A percentile compares a stretch with the other conserved stretches of the same genome.
phyloP scores from a whole-genome alignment of 2,888 invertebrate genomes.

The Limulus polyphemus region DNA sequence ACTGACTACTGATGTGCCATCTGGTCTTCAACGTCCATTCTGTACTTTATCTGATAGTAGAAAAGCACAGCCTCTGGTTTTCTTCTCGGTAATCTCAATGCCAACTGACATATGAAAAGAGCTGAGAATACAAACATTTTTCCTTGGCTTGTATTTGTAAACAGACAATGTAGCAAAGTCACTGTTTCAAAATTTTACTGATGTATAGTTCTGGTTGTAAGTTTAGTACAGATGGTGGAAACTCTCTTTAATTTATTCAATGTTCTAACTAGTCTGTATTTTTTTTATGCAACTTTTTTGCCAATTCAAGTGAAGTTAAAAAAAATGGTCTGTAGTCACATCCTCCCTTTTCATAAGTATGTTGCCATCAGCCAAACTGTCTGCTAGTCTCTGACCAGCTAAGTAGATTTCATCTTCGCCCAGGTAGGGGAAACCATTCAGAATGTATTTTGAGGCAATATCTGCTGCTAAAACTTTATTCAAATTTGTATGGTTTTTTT shows the following conservation, averaged over 20 bases:
- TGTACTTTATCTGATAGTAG: constrained; percentile 5
- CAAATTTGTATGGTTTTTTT: constrained; percentile 4
- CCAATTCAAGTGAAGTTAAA: constrained; percentile 4
- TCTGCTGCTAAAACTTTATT: constrained; percentile 5
- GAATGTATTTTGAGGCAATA: constrained; percentile 4
- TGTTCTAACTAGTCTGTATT: too few relatives aligned
- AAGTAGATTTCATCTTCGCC: constrained; percentile 1
- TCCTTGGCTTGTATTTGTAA: neutral
- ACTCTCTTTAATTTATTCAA: too few relatives aligned
- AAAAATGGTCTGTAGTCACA: constrained; percentile 1
- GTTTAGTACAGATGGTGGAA: too few relatives aligned
- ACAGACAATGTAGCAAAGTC: neutral
- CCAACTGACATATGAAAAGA: too few relatives aligned
- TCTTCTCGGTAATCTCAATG: too few relatives aligned
- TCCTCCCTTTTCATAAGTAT: neutral
- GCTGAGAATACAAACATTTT: constrained; percentile 1
- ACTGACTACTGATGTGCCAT: constrained; percentile 4
- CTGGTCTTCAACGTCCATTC: constrained; percentile 4
- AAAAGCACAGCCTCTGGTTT: neutral
- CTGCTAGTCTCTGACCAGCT: neutral
- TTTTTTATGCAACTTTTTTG: too few relatives aligned
- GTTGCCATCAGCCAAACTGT: constrained; percentile 1
- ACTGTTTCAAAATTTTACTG: neutral
- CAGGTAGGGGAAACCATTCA: constrained; percentile 6
- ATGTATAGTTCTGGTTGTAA: too few relatives aligned